phyloP scores from a whole-genome alignment of 2,797 vertebrate genomes.

The Odontamblyopus rebecca region DNA sequence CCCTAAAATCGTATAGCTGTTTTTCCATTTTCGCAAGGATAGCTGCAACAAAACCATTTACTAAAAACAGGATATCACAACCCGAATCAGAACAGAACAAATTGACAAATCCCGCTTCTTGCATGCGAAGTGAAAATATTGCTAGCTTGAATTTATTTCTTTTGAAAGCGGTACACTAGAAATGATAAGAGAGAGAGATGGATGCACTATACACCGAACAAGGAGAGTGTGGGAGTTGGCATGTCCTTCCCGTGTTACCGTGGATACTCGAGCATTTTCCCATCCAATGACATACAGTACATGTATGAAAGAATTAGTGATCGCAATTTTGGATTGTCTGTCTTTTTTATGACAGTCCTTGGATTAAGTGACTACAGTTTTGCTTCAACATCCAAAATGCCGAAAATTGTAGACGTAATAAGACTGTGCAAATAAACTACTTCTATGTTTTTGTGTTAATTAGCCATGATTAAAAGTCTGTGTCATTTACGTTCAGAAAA shows the following conservation, averaged over 20 bases:
- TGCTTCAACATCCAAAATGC: not conserved
- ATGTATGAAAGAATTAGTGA: slow-evolving; percentile 1
- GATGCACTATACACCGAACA: not conserved
- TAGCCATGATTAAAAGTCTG: too few species aligned
- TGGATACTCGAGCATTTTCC: not conserved
- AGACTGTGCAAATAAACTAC: too few species aligned
- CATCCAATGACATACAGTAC: not conserved
- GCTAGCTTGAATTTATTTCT: not conserved
- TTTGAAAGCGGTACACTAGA: not conserved
- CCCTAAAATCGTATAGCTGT: not conserved
- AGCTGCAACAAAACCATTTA: not conserved
- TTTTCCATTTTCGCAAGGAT: not conserved
- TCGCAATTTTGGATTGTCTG: not conserved
- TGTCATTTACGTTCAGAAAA: too few species aligned
- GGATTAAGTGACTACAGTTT: not conserved
- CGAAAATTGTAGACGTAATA: too few species aligned
- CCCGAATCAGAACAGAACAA: not conserved
- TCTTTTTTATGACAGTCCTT: not conserved
- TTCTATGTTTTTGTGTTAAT: too few species aligned
- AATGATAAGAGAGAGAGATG: not conserved
- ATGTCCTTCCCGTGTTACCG: slow-evolving; percentile 7
- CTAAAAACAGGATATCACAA: not conserved
- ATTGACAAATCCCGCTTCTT: not conserved
- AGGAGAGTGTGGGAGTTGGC: not conserved
- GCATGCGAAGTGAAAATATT: not conserved